Evolutionary conservation across 2,113 vertebrate species (phyloP).

Genomic region (Charina bottae): DNA sequence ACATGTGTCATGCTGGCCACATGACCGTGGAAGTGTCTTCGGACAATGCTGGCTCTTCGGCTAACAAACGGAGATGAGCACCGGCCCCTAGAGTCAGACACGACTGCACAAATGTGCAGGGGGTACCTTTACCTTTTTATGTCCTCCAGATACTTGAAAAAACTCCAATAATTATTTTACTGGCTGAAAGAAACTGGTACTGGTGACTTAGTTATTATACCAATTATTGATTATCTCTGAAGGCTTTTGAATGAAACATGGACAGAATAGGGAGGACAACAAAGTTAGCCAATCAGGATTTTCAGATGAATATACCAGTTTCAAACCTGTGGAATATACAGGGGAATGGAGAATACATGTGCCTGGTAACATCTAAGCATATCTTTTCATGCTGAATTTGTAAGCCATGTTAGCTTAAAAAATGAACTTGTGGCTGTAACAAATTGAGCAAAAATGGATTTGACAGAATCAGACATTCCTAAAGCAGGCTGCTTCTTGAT

Average conservation of each 20-base stretch:
- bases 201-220: background rate
- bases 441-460: background rate
- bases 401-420: background rate
- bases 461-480: background rate
- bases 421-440: background rate
- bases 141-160: background rate
- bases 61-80: no score
- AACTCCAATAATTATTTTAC: background rate
- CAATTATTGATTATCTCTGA: background rate
- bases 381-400: background rate
- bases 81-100: no score
- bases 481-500: background rate
- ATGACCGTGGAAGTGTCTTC: no score
- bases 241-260: background rate
- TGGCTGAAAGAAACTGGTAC: background rate
- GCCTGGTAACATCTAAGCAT: background rate
- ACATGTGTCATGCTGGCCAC: no score
- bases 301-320: background rate
- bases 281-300: background rate
- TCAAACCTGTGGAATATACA: background rate
- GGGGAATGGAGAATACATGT: background rate
- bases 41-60: no score
- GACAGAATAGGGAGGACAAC: background rate
- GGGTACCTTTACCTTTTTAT: no score
- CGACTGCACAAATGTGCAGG: no score